Base-by-base conservation (phyloP, 2,113 vertebrate species). In the Myotis brandtii region DNA sequence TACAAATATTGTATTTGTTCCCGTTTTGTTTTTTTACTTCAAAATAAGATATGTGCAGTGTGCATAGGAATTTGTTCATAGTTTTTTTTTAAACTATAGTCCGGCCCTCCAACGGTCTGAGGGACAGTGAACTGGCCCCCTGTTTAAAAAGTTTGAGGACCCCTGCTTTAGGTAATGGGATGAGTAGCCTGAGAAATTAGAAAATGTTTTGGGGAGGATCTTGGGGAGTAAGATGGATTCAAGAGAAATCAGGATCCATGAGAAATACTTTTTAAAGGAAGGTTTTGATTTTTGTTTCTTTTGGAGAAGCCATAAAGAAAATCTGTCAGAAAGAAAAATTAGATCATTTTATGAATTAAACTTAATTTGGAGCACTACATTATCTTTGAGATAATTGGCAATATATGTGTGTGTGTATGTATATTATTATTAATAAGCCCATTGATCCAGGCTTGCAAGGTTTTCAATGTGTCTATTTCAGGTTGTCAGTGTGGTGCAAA, bases 381-480 rank as follows among this genome's bases (percentile, higher is more conserved):
- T 88, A 80, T 91, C 27, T 83, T 96, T 85, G n/a, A 86, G 34
- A 46, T 96, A 89, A 85, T 70, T 91, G 50, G 20, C 81, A 75
- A 62, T 62, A 62, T 54, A 21, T 43, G 43, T 46, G 46, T 56
- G 54, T 62, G 56, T 62, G 23, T 62, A 0, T 25, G 0, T 54
- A 0, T 27, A 62, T 62, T 59, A 23, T 56, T 59, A 27, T 25
- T 62, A 79, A 59, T 84, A 17, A 88, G 52, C 30, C 12, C 12
- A 48, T 66, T 48, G 48, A 89, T 69, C 16, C 17, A 40, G 81
- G 40, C 10, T 4, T 88, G 23, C 72, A 50, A 8, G 76, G 54
- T 86, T 95, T 89, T 59, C 67, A 30, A 48, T 56, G 8, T 34
- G 2, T 88, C 59, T 82, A 4, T 80, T 93, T 83, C 56, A n/a